Percentiles rank a stretch among this genome's conserved stretches.
Evolutionary conservation across 53 echinoderm and acorn worm species (phyloP).

Genomic region (Crossaster papposus): DNA sequence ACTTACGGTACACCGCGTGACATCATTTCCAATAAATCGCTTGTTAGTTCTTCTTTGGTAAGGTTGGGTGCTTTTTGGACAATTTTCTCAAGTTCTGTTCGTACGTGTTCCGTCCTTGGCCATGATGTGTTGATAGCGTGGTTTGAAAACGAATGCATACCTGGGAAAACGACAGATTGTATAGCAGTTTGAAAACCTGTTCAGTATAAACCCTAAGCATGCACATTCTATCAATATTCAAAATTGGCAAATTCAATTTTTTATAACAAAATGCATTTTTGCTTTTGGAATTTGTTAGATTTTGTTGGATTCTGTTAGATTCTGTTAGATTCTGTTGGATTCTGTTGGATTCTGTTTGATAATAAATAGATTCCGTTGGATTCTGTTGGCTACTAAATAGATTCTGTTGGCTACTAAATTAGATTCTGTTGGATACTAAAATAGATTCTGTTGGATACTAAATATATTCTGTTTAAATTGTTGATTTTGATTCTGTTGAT

Average conservation of each 20-base stretch:
- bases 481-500: too few species aligned
- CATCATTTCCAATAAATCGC: slow-evolving; percentile 15
- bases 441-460: too few species aligned
- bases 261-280: too few species aligned
- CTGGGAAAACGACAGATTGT: neutral
- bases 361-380: neutral
- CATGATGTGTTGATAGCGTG: slow-evolving; percentile 9
- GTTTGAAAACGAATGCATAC: slow-evolving; percentile 43
- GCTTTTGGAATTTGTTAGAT: too few species aligned
- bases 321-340: neutral
- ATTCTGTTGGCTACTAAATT: too few species aligned
- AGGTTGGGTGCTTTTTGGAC: neutral
- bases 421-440: too few species aligned
- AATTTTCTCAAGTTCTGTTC: slow-evolving; percentile 23
- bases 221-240: neutral
- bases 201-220: too few species aligned
- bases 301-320: too few species aligned
- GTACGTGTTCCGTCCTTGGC: slow-evolving; percentile 49
- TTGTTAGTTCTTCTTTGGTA: slow-evolving; percentile 24
- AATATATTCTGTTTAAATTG: too few species aligned
- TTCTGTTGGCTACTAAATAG: neutral
- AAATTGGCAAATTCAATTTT: neutral
- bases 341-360: too few species aligned
- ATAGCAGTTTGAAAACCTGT: neutral
- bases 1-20: slow-evolving; percentile 37